Conservation (phyloP, 53 echinoderm and acorn worm genomes). For the Stichopus horrens region DNA sequence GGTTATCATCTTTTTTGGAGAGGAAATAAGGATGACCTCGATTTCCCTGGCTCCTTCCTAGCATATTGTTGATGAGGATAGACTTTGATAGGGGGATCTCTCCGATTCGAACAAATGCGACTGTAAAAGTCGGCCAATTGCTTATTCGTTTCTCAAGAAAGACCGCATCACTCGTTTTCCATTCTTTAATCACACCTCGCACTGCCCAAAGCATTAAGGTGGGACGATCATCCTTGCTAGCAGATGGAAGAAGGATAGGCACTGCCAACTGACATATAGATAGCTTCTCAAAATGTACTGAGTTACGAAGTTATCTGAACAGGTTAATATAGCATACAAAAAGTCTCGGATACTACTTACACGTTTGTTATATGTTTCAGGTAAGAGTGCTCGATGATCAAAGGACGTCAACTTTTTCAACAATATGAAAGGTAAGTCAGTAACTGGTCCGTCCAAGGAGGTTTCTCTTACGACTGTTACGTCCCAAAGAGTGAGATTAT, state of each 20-base stretch:
- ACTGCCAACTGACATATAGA: constrained; percentile 42
- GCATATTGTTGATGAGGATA: constrained; percentile 29
- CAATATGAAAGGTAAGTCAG: constrained; percentile 34
- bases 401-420: constrained; percentile 10
- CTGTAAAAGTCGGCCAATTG: constrained; percentile 7
- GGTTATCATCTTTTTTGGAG: constrained; percentile 17
- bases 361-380: constrained; percentile 15
- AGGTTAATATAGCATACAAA: constrained; percentile 27
- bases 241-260: constrained; percentile 28
- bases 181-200: constrained; percentile 32
- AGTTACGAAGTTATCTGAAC: constrained; percentile 37
- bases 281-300: constrained; percentile 42
- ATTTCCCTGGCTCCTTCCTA: constrained; percentile 9
- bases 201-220: constrained; percentile 20
- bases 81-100: constrained; percentile 15
- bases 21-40: constrained; percentile 7
- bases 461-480: constrained; percentile 9
- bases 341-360: constrained; percentile 11
- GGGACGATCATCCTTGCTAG: background rate
- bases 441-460: background rate
- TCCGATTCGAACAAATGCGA: constrained; percentile 25
- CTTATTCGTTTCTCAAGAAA: constrained; percentile 27
- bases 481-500: constrained; percentile 21
- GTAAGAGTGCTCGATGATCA: constrained; percentile 13
- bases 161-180: constrained; percentile 29